Evolutionary conservation across 2,888 invertebrate species (phyloP), one percentile per base, ranked within the genome.

Genomic region (Lasiommata megera): DNA sequence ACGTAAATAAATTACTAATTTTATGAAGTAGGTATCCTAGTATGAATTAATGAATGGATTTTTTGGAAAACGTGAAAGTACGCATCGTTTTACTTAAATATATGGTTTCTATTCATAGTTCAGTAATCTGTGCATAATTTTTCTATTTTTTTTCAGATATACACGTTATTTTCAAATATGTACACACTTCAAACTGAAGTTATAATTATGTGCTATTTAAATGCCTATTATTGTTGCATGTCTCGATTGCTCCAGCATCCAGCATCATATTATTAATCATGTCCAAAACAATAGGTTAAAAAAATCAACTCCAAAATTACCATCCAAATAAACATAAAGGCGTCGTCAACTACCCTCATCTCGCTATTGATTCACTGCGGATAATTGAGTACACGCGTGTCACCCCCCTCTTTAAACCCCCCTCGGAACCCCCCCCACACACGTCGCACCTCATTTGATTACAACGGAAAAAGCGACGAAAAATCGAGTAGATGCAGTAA

Each of bases 301-400:
- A 23, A 23, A 23, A 11, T 43, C 43, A 23, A 56, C 56, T 56
- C 44, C 52, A 61, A 61, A 61, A 63, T 61, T 62, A 63, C 58
- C 59, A 61, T 61, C 61, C 54, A 63, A 63, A 63, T 63, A 63
- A 63, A 59, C 60, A 62, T 62, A 68, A 70, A 65, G 64, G 66
- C 63, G 66, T 61, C 61, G 58, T 60, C 60, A 87, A 88, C 88
- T 88, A 89, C 88, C 90, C 89, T 88, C 87, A 88, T 88, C 86
- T 84, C 84, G 85, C 88, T 89, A 90, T 90, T 89, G 89, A 90
- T 90, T 90, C 88, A 88, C 86, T 89, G 88, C 88, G 84, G 88
- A 87, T 89, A 90, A 90, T 89, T 89, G 88, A 88, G 88, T 87
- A 89, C 89, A 88, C 86, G 89, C 88, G 87, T 88, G 87, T 79